Base-by-base conservation (phyloP, 2,888 invertebrate genomes). In the Stenoptilia bipunctidactyla region DNA sequence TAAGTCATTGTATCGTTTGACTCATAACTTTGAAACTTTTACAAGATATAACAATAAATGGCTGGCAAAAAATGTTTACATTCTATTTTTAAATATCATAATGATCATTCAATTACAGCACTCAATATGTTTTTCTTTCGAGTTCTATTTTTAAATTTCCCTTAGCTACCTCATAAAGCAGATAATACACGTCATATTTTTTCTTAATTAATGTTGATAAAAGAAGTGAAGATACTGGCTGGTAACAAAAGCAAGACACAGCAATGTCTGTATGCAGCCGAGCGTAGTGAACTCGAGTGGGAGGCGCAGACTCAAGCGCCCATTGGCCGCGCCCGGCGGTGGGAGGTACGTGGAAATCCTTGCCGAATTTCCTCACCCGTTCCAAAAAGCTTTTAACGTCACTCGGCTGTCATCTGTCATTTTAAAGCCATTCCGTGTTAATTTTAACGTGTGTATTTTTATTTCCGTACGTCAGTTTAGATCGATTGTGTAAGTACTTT, bases 361-460 rank as follows among this genome's bases (percentile, higher is more conserved):
- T 61, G 58, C 47, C 62, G 63, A 61, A 66, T 77, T 79, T 73
- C 69, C 69, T 48, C 55, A 63, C 55, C 56, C 69, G 49, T 55
- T 64, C 55, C 56, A 58, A 61, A 79, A 82, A 77, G 76, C 80
- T 82, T 80, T 82, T 79, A 80, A 64, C 72, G 65, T 71, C 70
- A 68, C 63, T 56, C 61, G 49, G 56, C 58, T 71, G 71, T 76
- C 73, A 66, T 56, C 56, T 56, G 58, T n/a, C n/a, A 50, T 54
- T 68, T 56, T 55, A 47, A 47, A 53, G 54, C 50, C 52, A 53
- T 54, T 56, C 53, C 34, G 27, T 30, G 38, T 13, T 34, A 8
- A 34, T 8, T 6, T 34, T n/a, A n/a, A n/a, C n/a, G n/a, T n/a
- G n/a, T n/a, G n/a, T n/a, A n/a, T n/a, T n/a, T n/a, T n/a, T n/a